Base-by-base conservation (phyloP, 1,140 invertebrate species). In the Meloidogyne floridensis region DNA sequence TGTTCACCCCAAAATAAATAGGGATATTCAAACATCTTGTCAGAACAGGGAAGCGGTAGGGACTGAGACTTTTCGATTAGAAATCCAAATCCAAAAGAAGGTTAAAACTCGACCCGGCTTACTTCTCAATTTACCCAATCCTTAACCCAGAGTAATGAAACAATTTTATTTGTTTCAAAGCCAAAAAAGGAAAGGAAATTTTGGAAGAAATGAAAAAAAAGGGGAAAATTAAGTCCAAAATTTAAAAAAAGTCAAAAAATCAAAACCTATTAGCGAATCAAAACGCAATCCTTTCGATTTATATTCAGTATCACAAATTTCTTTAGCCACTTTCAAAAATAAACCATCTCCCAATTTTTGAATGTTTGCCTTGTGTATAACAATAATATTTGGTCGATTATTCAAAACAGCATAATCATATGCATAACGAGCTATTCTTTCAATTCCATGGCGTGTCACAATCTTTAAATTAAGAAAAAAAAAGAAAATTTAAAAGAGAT, bases 331-430 rank as follows among this genome's bases (percentile, higher is more conserved):
- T 75, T 87, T 86, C 69, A 89, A 72, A 74, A 89, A 89, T 47
- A 89, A 83, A 43, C 88, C 88, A 81, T 89, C 88, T 54, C 87
- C 89, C 65, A 89, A 80, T 77, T 89, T 89, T 75, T 90, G 88
- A 77, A 99, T 98, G 90, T 99, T 99, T 0, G 98, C 97, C 91
- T 99, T 99, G 91, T 99, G 98, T 51, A 99, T 94, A 11, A 95
- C 97, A 1, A 97, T 99, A 9, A 98, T 94, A 91, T 95, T 96
- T 90, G 95, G 96, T 65, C 96, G 93, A 56, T 94, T 94, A 90
- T 96, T 93, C 80, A 93, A 93, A 86, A 93, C 93, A 8, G 97
- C 97, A 91, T 94, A 98, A 89, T 98, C 94, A 90, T 99, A 99
- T 0, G 96, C 97, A 92, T 95, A 99, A 84, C 96, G 93, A 1